Percentiles rank a stretch among this genome's conserved stretches.
These are phyloP conservation scores for Himalopsyche japonica DNA, from an alignment of 2,888 invertebrate genomes.

Conservation along the genomic window DNA sequence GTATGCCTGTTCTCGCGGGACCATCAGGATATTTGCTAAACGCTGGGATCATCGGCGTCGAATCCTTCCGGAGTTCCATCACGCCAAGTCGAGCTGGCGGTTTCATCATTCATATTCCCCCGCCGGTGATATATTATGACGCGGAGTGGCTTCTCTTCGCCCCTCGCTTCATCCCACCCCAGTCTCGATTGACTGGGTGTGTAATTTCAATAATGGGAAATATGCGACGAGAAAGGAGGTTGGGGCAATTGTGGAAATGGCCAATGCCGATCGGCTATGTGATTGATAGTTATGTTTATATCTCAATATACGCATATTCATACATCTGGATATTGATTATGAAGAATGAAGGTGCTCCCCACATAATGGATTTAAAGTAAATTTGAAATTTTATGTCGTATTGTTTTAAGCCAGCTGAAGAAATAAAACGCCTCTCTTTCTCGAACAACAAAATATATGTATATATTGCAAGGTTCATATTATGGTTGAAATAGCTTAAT, in stretches of 20 bases:
- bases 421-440: no score
- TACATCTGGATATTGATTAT: neutral
- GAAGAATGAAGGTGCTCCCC: no score
- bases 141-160: neutral
- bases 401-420: no score
- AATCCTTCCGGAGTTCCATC: neutral
- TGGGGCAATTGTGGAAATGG: neutral
- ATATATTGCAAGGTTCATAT: no score
- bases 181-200: neutral
- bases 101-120: neutral
- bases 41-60: neutral
- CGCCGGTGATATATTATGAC: neutral
- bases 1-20: neutral
- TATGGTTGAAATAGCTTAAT: no score
- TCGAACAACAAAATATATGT: no score
- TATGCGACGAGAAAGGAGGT: neutral
- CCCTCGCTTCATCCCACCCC: neutral
- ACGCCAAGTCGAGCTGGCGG: neutral
- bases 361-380: no score
- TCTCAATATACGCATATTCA: neutral
- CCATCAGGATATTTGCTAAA: neutral
- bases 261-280: neutral
- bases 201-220: slow-evolving; percentile 1
- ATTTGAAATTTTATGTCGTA: no score
- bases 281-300: neutral